Percentiles rank a stretch among this genome's conserved stretches.
These are phyloP conservation scores for Melanostoma scalare DNA, from an alignment of 2,888 invertebrate genomes.

Conservation along the genomic window DNA sequence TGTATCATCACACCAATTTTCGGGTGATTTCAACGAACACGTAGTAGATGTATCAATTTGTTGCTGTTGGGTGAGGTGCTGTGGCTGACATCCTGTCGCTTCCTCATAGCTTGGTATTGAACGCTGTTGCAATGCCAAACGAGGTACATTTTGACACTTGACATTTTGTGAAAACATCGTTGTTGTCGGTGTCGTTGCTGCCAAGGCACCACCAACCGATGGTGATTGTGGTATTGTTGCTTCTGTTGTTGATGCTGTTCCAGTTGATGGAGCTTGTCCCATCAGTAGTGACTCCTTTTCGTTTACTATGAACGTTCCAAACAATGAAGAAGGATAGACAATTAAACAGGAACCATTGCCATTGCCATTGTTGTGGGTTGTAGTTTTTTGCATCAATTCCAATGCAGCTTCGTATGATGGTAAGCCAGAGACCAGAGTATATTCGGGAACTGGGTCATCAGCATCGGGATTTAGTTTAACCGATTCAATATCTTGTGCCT, in stretches of 20 bases:
- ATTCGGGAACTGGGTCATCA: slow-evolving; percentile 85
- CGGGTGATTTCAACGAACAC: slow-evolving; percentile 57
- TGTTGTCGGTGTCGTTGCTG: slow-evolving; percentile 53
- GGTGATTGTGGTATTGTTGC: slow-evolving; percentile 68
- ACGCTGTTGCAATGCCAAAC: slow-evolving; percentile 59
- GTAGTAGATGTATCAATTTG: slow-evolving; percentile 45
- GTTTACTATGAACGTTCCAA: slow-evolving; percentile 78
- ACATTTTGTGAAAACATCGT: slow-evolving; percentile 64
- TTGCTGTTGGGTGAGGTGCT: slow-evolving; percentile 59
- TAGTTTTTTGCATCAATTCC: slow-evolving; percentile 83
- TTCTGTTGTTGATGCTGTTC: slow-evolving; percentile 39
- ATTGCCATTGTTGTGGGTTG: slow-evolving; percentile 67
- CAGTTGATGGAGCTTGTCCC: slow-evolving; percentile 27
- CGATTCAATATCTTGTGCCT: slow-evolving; percentile 78
- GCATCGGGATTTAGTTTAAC: slow-evolving; percentile 79
- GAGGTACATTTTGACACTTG: slow-evolving; percentile 65
- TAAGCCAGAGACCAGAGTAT: slow-evolving; percentile 85
- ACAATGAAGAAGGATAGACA: slow-evolving; percentile 79
- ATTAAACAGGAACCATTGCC: slow-evolving; percentile 77
- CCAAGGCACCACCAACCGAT: slow-evolving; percentile 54
- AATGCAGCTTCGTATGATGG: slow-evolving; percentile 86
- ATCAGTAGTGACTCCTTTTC: slow-evolving; percentile 74
- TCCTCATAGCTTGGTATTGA: slow-evolving; percentile 71
- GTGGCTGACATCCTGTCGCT: slow-evolving; percentile 58
- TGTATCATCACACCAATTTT: slow-evolving; percentile 60